These are phyloP conservation scores for Ochropacha duplaris DNA, from an alignment of 2,888 invertebrate genomes.

Conservation along the genomic window DNA sequence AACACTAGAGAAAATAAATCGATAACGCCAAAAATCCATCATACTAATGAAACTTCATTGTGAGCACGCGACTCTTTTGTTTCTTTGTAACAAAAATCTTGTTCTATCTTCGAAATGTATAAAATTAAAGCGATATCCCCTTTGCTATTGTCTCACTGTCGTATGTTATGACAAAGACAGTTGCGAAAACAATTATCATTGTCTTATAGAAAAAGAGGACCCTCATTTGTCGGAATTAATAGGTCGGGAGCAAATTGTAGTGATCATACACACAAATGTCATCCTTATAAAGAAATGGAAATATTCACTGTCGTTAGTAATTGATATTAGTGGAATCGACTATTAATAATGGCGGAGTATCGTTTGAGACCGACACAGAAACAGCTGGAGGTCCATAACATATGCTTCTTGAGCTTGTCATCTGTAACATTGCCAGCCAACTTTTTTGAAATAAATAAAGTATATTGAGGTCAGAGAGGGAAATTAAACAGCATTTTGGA, in stretches of 20 bases:
- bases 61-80: neutral
- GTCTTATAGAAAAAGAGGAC: constrained; percentile 8
- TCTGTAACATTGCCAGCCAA: too few species aligned
- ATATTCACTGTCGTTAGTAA: constrained; percentile 7
- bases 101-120: constrained; percentile 9
- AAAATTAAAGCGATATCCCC: neutral
- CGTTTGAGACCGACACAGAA: neutral
- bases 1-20: too few species aligned
- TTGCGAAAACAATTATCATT: constrained; percentile 35
- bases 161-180: constrained; percentile 29
- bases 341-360: constrained; percentile 26
- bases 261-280: constrained; percentile 4
- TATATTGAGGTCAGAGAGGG: too few species aligned
- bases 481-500: too few species aligned
- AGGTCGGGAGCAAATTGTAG: constrained; percentile 5
- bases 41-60: too few species aligned
- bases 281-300: neutral
- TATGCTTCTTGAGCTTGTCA: neutral
- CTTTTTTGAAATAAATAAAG: too few species aligned
- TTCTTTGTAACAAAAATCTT: constrained; percentile 11
- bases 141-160: constrained; percentile 15
- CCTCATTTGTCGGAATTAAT: constrained; percentile 14
- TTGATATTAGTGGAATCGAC: constrained; percentile 27
- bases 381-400: neutral
- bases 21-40: too few species aligned